Conservation (phyloP, 1,140 invertebrate species). For the Chironomus tepperi region DNA sequence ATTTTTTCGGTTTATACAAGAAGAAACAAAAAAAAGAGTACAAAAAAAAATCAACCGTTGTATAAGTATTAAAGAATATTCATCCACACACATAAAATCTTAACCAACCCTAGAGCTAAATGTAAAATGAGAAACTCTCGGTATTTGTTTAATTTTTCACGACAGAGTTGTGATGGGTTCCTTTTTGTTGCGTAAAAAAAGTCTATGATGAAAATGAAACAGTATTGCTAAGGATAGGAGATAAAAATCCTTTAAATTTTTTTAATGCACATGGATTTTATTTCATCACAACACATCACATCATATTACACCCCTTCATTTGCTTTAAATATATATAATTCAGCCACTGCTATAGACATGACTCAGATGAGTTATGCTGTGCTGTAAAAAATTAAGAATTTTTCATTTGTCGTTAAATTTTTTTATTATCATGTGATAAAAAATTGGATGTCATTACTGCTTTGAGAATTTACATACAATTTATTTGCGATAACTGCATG, state of each 20-base stretch:
- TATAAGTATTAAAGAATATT: too few relatives aligned
- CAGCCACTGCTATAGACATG: background rate
- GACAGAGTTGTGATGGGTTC: constrained; percentile 6
- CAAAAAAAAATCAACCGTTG: too few relatives aligned
- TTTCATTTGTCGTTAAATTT: background rate
- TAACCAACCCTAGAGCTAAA: background rate
- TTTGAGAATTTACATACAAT: constrained; percentile 8
- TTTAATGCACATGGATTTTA: constrained; percentile 11
- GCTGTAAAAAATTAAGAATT: background rate
- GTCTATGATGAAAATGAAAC: background rate
- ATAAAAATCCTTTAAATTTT: background rate
- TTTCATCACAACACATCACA: background rate
- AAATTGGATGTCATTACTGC: background rate
- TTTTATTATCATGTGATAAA: constrained; percentile 10
- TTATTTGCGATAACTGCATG: background rate
- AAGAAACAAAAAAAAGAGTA: too few relatives aligned
- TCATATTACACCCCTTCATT: background rate
- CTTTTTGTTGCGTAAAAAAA: background rate
- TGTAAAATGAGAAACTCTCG: background rate
- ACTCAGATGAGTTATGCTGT: background rate
- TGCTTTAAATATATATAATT: background rate
- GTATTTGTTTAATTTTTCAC: constrained; percentile 4
- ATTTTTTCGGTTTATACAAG: background rate
- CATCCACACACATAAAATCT: background rate
- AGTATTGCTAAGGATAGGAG: background rate